Evolutionary conservation across 2,797 vertebrate species (phyloP).

Genomic region (Ambastaia sidthimunki): DNA sequence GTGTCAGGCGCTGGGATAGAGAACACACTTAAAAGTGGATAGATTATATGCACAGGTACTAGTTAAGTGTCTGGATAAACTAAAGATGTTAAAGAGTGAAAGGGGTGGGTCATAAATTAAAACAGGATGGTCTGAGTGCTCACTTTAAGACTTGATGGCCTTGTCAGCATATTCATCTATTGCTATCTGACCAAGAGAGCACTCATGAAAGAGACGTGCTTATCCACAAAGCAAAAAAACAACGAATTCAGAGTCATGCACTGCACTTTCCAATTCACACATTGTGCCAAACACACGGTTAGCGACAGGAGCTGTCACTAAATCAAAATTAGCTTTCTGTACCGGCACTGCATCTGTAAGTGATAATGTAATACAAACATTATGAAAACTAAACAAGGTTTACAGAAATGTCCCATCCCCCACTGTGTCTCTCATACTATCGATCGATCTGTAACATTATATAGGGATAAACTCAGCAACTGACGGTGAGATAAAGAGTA

Average conservation of each 20-base stretch:
- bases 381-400: conserved; percentile 44
- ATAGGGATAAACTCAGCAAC: conserved; percentile 47
- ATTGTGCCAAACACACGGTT: neutral
- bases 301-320: conserved; percentile 3
- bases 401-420: conserved; percentile 39
- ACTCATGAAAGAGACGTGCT: conserved; percentile 13
- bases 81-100: neutral
- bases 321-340: conserved; percentile 34
- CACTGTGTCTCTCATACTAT: conserved; percentile 51
- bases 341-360: conserved; percentile 18
- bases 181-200: conserved; percentile 7
- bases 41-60: neutral
- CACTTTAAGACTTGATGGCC: conserved; percentile 38
- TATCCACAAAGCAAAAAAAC: neutral
- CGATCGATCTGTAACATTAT: conserved; percentile 59
- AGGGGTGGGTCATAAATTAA: conserved; percentile 42
- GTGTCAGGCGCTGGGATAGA: neutral
- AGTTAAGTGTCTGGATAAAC: conserved; percentile 3
- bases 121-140: conserved; percentile 30
- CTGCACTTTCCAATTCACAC: neutral
- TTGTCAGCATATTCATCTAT: conserved; percentile 43
- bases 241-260: conserved; percentile 13
- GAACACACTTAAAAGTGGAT: neutral
- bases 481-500: conserved; percentile 43
- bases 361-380: conserved; percentile 39